Base-by-base conservation (phyloP, 2,888 invertebrate genomes). In the Odontothrips loti region DNA sequence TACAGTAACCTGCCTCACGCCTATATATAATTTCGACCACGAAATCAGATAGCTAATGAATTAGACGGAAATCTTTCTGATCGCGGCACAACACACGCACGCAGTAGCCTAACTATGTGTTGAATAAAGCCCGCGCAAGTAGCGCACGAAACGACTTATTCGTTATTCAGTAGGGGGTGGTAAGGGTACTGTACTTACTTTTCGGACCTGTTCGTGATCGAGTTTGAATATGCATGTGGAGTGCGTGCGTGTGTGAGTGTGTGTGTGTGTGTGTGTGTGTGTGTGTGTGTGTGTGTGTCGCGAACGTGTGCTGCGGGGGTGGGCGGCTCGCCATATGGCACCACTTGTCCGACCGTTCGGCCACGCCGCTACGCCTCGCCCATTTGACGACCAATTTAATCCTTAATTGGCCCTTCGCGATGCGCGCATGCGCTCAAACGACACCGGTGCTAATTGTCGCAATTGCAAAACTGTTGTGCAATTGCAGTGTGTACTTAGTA, bases 31-130 rank as follows among this genome's bases (percentile, higher is more conserved):
- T 75, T 75, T 75, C 68, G 23, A 23, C n/a, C 23, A 23, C 68
- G 68, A 75, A 75, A 75, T 75, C 68, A 75, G 68, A 75, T 75
- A 75, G 68, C 23, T 75, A 75, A 75, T n/a, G 58, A 58, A 58
- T 58, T 58, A 58, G 17, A 27, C 68, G 23, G 68, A 75, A 75
- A 75, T 75, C 68, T 75, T 75, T 43, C 34, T 75, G 23, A 75
- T 75, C 68, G 68, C 27, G 68, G 68, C 68, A 8, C 12, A 15
- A n/a, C 58, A 58, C 58, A 58, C 58, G 58, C 20, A 58, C 6
- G 58, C 34, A 43, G 34, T 43, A 43, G 58, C 58, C 58, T n/a
- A 43, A 43, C 34, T 43, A 43, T 43, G 34, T 43, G 34, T 43
- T 43, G 34, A 43, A 43, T 43, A 43, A 43, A 43, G 34, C 34